A percentile compares a stretch with the other conserved stretches of the same genome.
Conservation (phyloP, 2,888 invertebrate genomes). For the Aspidiotus destructor region DNA sequence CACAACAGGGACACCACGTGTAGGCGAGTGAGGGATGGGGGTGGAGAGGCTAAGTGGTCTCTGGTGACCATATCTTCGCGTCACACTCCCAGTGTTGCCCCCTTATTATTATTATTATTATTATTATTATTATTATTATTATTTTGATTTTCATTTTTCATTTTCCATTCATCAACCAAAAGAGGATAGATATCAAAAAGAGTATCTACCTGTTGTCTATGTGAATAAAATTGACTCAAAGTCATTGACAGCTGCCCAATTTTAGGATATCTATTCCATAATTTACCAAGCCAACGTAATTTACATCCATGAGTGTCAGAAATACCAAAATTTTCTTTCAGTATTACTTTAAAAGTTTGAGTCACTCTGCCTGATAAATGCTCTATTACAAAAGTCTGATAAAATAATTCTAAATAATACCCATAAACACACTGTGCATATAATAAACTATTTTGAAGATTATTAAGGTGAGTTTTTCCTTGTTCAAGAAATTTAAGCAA, state of each 20-base stretch:
- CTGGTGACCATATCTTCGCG: neutral
- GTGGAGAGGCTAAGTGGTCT: neutral
- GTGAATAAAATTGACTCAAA: constrained; percentile 8
- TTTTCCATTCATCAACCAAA: constrained; percentile 7
- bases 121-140: too few relatives aligned
- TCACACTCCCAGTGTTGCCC: neutral
- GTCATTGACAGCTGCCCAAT: constrained; percentile 3
- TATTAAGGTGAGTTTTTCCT: too few relatives aligned
- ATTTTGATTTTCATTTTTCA: neutral
- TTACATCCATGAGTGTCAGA: constrained; percentile 4
- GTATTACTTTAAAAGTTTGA: constrained; percentile 6
- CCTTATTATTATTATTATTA: neutral
- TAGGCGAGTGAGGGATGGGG: neutral
- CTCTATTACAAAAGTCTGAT: constrained; percentile 12
- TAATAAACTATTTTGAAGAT: too few relatives aligned
- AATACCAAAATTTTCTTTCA: too few relatives aligned
- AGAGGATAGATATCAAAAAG: constrained; percentile 7
- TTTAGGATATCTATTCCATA: constrained; percentile 6
- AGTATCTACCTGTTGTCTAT: constrained; percentile 2
- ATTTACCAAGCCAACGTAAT: constrained; percentile 3
- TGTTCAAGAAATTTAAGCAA: too few relatives aligned
- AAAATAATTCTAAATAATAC: constrained; percentile 12
- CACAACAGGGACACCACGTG: neutral
- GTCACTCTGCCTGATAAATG: neutral
- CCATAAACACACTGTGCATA: too few relatives aligned